Evolutionary conservation across 2,888 invertebrate species (phyloP), one percentile per base, ranked within the genome.

Genomic region (Auanema sp.): DNA sequence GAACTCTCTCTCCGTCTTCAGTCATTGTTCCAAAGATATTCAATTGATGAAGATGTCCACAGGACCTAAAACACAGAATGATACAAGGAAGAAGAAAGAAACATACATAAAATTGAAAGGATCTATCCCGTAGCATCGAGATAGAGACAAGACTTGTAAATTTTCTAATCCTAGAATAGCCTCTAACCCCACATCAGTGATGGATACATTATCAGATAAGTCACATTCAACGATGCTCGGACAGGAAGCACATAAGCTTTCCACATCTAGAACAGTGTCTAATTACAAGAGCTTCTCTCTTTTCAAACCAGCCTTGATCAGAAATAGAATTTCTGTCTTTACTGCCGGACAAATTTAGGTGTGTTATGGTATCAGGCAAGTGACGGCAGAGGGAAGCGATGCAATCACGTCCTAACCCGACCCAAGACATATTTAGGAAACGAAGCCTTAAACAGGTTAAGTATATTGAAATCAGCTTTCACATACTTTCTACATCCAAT

Each of bases 171-270:
- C 16, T n/a, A 49, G 8, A n/a, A 64, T 40, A 40, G 23, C n/a
- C 5, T 11, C 11, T 2, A 64, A 21, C 18, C 24, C n/a, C 3
- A n/a, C n/a, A 16, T 54, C 41, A 5, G 18, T 21, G 16, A 64
- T n/a, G 12, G 53, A 33, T 3, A 43, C 10, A 44, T 64, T 64
- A 54, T 64, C 64, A 11, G 64, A 64, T 14, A 64, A 55, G n/a
- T 64, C 64, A 14, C 53, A 6, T n/a, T 59, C 59, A n/a, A 53
- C 49, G 1, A 64, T 49, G 21, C 54, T 47, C 11, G 59, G 64
- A 47, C 64, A 64, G 10, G 25, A 24, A 11, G n/a, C 4, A 10
- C 41, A 25, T 41, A 64, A 50, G 2, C 40, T 12, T 14, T 18
- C n/a, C 8, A 64, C 43, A 11, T 59, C 64, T 64, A n/a, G 14